phyloP scores from a whole-genome alignment of 2,888 invertebrate genomes.

The Drosophila nr. perissopoda region DNA sequence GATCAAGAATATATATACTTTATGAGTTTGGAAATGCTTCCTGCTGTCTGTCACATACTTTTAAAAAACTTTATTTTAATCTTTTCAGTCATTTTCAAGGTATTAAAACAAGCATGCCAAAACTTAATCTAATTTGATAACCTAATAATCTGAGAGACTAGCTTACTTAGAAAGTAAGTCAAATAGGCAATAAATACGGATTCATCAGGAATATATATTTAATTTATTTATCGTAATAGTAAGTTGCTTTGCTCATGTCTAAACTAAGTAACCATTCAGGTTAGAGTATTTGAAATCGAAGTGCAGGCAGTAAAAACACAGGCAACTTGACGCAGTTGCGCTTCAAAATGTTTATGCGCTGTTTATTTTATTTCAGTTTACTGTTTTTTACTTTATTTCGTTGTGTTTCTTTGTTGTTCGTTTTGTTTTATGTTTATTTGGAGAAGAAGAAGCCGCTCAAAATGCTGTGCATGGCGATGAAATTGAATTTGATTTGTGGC shows the following conservation, averaged over 20 bases:
- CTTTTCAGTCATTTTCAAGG: fast-evolving
- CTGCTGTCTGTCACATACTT: not conserved
- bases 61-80: fast-evolving
- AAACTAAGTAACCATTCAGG: not conserved
- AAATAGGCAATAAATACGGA: not conserved
- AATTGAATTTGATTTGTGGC: slow-evolving; percentile 51
- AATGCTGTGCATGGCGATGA: slow-evolving; percentile 50
- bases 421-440: slow-evolving; percentile 38
- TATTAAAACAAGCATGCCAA: too few relatives aligned
- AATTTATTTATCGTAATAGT: too few relatives aligned
- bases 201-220: not conserved
- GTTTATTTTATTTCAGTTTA: slow-evolving; percentile 30
- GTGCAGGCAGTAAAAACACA: slow-evolving; percentile 14
- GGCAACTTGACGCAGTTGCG: slow-evolving; percentile 27
- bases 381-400: slow-evolving; percentile 18
- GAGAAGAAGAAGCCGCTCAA: slow-evolving; percentile 44
- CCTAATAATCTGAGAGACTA: not conserved
- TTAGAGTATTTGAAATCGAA: slow-evolving; percentile 13
- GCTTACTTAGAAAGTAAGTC: not conserved
- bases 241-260: not conserved
- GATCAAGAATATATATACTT: not conserved
- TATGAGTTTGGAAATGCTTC: not conserved
- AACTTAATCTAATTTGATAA: too few relatives aligned
- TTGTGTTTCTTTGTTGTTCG: slow-evolving; percentile 15
- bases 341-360: slow-evolving; percentile 40